Evolutionary conservation across 2,113 vertebrate genomes (phyloP), one percentile per base, ranked within the genome.

Genomic region (Tretioscincus oriximinensis): DNA sequence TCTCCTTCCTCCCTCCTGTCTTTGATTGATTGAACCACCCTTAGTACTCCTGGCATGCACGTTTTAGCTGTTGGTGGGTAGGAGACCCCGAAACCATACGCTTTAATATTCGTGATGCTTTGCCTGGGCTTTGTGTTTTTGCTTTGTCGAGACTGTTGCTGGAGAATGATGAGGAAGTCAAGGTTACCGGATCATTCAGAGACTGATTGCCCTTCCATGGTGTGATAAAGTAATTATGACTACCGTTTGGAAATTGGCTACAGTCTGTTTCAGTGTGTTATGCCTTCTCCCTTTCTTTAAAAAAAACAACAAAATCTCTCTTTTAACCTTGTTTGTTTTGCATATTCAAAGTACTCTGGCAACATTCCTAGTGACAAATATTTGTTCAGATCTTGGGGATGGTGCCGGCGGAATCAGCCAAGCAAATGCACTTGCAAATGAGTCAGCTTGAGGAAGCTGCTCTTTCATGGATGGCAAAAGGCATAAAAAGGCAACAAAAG

Each of bases 21-120:
- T 76, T 92, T 95, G 94, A 95, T 94, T 94, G 95, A 95, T n/a
- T 92, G 89, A 91, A 92, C 88, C 90, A 90, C 88, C 95, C 91
- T 90, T 91, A 90, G 92, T 95, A 91, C 95, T 93, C 85, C 89
- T 89, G 79, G 78, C 78, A 84, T 81, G 66, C 78, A 81, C 81
- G 77, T 72, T 83, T 75, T 1, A 54, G 0, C 0, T 21, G 31
- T 22, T n/a, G 22, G 4, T 88, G 81, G 73, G 60, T 58, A 71
- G 35, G 66, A 75, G 58, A 28, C 66, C 31, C 64, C 18, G 73
- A 77, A 77, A 78, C 14, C 16, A 1, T 0, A 1, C 74, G 51
- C 73, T 91, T 54, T 73, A 70, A 61, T 77, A 28, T 67, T 88
- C n/a, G 45, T 8, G 9, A 21, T 76, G 10, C 21, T 60, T 24